phyloP scores from a whole-genome alignment of 1,140 invertebrate species.

The Apis laboriosa region DNA sequence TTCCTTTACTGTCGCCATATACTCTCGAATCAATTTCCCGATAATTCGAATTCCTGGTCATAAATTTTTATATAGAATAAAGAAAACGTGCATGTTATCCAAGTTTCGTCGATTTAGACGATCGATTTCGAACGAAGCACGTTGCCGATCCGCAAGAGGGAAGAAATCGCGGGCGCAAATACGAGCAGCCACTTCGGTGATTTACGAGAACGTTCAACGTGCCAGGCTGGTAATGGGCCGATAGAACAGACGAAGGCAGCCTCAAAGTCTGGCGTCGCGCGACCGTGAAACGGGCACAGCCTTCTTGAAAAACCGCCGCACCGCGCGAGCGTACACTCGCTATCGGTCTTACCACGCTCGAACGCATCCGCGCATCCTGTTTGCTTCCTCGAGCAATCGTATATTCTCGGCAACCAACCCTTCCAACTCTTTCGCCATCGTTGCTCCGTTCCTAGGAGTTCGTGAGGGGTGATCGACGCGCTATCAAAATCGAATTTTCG shows the following conservation, averaged over 20 bases:
- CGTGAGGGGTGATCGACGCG: too few species aligned
- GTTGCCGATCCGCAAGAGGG: background rate
- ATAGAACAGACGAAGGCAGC: conserved; percentile 54
- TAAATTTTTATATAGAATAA: too few species aligned
- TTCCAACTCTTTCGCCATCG: background rate
- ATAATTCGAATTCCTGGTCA: too few species aligned
- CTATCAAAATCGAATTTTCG: background rate
- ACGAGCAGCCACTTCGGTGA: conserved; percentile 55
- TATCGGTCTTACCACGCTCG: conserved; percentile 67
- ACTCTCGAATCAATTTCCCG: too few species aligned
- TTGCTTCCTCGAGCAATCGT: conserved; percentile 31
- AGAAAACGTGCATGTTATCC: background rate
- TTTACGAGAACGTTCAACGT: conserved; percentile 69
- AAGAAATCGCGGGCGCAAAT: conserved; percentile 58
- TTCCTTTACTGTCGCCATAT: too few species aligned
- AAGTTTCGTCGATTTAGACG: background rate
- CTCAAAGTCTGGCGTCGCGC: conserved; percentile 70
- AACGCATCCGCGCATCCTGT: conserved; percentile 63
- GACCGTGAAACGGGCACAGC: conserved; percentile 63
- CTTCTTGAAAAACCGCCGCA: conserved; percentile 60
- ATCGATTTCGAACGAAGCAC: background rate
- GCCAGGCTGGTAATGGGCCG: conserved; percentile 69
- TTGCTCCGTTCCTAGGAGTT: background rate
- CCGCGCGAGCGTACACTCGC: conserved; percentile 44
- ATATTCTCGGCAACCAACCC: background rate